Base-by-base conservation (phyloP, 2,113 vertebrate genomes). In the Tympanuchus pallidicinctus region DNA sequence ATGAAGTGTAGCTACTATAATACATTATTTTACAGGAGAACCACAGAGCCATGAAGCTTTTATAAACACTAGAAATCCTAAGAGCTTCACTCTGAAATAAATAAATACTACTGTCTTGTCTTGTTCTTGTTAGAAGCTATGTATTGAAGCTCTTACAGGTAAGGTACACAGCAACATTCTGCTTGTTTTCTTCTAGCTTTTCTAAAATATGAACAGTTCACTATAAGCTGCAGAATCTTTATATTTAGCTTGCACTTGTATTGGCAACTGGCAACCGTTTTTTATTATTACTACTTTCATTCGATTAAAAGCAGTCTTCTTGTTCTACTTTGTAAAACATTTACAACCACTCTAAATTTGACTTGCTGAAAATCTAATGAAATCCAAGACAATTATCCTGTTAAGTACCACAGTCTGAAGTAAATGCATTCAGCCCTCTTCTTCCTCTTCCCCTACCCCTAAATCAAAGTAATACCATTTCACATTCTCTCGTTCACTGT, bases 11-110 rank as follows among this genome's bases (percentile, higher is more conserved):
- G 73, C 95, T 97, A 96, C 94, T 97, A 98, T 98, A 97, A 97
- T 98, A 98, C 97, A 98, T 97, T 98, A 98, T 97, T 97, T 97
- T 98, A 98, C 97, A 98, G 94, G 88, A 95, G 93, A 97, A 95
- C 42, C 75, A 92, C 30, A 86, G 45, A 89, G 95, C 79, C 94
- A 74, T 74, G 79, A 93, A 95, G 87, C 84, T 92, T 96, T 90
- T 88, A 95, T 88, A 86, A 95, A 94, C 65, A 86, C 84, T 78
- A 90, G 83, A 94, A 91, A 83, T 73, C 71, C 63, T 90, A 91
- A 59, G 82, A 86, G 92, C 63, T 96, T 91, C 74, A 97, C 88
- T 78, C 81, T 83, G 92, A 20, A 95, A 95, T 94, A 90, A 97
- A 94, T 96, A 97, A 96, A 96, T 92, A 95, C 74, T 60, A 94